Percentiles rank a stretch among this genome's conserved stretches.
Conservation (phyloP, 2,888 invertebrate genomes). For the Phaonia tiefii region DNA sequence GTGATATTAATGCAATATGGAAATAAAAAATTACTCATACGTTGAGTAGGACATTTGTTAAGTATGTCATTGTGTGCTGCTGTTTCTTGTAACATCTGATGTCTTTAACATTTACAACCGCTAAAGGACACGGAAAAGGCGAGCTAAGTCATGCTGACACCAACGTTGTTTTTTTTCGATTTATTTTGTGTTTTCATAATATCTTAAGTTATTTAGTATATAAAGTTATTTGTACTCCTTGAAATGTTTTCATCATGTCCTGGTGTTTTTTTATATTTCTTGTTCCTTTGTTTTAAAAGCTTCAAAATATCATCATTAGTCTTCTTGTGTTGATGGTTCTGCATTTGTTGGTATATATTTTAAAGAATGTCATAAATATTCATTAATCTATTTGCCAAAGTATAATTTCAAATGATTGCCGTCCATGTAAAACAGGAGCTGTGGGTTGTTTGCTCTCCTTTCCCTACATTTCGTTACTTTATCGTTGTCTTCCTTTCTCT, state of each 20-base stretch:
- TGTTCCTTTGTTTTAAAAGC: constrained; percentile 19
- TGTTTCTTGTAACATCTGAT: background rate
- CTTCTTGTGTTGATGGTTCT: constrained; percentile 6
- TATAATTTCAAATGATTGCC: constrained; percentile 33
- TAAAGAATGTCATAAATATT: constrained; percentile 53
- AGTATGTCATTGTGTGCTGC: constrained; percentile 5
- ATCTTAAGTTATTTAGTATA: constrained; percentile 42
- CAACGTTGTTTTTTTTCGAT: too few species aligned
- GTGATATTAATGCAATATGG: constrained; percentile 42
- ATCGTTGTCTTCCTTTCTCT: too few species aligned
- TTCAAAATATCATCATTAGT: constrained; percentile 36
- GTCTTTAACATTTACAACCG: too few species aligned
- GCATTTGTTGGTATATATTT: constrained; percentile 14
- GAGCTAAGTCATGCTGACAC: too few species aligned
- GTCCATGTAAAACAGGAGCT: too few species aligned
- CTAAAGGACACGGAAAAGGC: background rate
- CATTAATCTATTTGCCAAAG: constrained; percentile 47
- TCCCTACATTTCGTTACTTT: too few species aligned
- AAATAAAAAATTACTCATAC: constrained; percentile 51
- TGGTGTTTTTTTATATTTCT: background rate
- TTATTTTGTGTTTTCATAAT: constrained; percentile 46
- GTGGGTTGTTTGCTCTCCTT: too few species aligned
- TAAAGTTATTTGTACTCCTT: constrained; percentile 41
- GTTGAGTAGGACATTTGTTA: constrained; percentile 31
- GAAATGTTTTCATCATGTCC: background rate